phyloP scores from a whole-genome alignment of 2,888 invertebrate genomes.

The Falcaria lacertinaria region DNA sequence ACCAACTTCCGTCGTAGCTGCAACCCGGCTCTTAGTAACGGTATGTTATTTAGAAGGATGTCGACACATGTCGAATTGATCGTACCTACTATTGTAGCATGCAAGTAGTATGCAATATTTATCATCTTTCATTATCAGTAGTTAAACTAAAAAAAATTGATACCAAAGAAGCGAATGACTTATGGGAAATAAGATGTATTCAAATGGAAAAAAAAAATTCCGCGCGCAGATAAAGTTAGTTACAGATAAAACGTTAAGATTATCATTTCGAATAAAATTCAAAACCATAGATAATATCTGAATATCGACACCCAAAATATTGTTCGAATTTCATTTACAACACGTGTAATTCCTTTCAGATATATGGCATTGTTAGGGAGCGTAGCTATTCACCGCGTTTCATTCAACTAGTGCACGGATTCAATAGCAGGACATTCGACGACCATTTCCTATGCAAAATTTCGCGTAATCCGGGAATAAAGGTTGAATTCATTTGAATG shows the following conservation, averaged over 20 bases:
- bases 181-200: no score
- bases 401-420: conserved; percentile 34
- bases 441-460: conserved; percentile 77
- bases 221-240: neutral
- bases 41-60: neutral
- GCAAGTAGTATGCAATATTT: no score
- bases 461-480: conserved; percentile 73
- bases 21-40: neutral
- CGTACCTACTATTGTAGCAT: no score
- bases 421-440: conserved; percentile 60
- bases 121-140: no score
- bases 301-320: conserved; percentile 45
- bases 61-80: neutral
- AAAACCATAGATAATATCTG: conserved; percentile 50
- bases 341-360: conserved; percentile 66
- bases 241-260: neutral
- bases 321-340: conserved; percentile 59
- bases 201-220: neutral
- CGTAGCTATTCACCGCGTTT: conserved; percentile 49
- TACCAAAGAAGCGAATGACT: no score
- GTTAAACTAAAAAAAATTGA: no score
- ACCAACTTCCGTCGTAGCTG: conserved; percentile 56
- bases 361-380: conserved; percentile 39
- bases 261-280: conserved; percentile 7
- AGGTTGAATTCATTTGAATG: conserved; percentile 59